Evolutionary conservation across 2,888 invertebrate genomes (phyloP), one percentile per base, ranked within the genome.

Genomic region (Encarsia formosa): DNA sequence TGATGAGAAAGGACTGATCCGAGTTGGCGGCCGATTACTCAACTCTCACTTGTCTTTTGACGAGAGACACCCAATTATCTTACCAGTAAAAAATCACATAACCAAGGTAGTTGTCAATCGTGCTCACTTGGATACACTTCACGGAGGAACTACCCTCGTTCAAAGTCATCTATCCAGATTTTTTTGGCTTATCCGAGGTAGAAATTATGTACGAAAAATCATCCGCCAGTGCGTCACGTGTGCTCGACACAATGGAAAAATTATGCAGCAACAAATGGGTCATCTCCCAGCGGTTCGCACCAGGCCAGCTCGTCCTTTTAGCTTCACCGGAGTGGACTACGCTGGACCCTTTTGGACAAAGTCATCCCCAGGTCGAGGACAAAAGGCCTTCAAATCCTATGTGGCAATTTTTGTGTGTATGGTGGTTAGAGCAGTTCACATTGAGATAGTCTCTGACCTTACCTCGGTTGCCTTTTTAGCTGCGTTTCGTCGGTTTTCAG

Each of bases 261-360:
- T 23, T 6, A 5, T 44, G 5, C 15, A 34, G 11, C 44, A 44
- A 9, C 44, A 44, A 34, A 44, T 44, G 44, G 44, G 13, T 5
- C 34, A 19, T 9, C 16, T 42, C 9, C 31, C 31, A 5, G 32
- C 31, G 5, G 20, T 32, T 15, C 20, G 20, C 3, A 23, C 23
- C 8, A 5, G 34, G 16, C 34, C 44, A 8, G 23, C 34, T 1
- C 5, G 44, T 13, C 44, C 44, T 2, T 44, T 44, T 19, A 16
- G n/a, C n/a, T n/a, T n/a, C n/a, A n/a, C n/a, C n/a, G n/a, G n/a
- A n/a, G n/a, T n/a, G n/a, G n/a, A n/a, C n/a, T n/a, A n/a, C n/a
- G n/a, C n/a, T n/a, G n/a, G n/a, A n/a, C n/a, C n/a, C n/a, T n/a
- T n/a, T n/a, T 34, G 3, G 11, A 22, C 34, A 6, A 32, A 22